Conservation (phyloP, 2,888 invertebrate species). For the Pandemis cinnamomeana region DNA sequence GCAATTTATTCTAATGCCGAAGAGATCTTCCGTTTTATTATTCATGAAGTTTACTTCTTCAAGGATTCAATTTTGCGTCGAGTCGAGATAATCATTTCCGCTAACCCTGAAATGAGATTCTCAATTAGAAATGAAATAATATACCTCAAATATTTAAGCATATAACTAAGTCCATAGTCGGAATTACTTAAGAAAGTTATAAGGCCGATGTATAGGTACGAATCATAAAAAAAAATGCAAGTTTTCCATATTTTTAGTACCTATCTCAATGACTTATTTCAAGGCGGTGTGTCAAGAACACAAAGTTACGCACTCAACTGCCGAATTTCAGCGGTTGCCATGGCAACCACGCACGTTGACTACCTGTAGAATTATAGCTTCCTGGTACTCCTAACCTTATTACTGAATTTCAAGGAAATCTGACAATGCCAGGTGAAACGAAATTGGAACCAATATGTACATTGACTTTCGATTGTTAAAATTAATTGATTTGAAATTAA, state of each 20-base stretch:
- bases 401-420: constrained; percentile 80
- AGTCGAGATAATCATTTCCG: constrained; percentile 30
- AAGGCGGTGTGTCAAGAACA: constrained; percentile 46
- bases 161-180: neutral
- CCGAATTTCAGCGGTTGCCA: constrained; percentile 39
- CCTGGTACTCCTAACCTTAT: constrained; percentile 82
- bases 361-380: constrained; percentile 53
- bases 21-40: constrained; percentile 35
- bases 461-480: neutral
- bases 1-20: constrained; percentile 29
- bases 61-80: constrained; percentile 36
- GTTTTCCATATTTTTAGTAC: too few species aligned
- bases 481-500: constrained; percentile 3
- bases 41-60: constrained; percentile 38
- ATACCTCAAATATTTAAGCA: neutral
- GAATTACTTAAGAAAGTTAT: neutral
- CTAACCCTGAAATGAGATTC: constrained; percentile 13
- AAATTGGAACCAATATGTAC: constrained; percentile 8
- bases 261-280: too few species aligned
- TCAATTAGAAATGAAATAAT: constrained; percentile 18
- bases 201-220: neutral
- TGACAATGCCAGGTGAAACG: constrained; percentile 40
- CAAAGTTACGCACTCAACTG: constrained; percentile 57
- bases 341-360: constrained; percentile 42
- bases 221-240: too few species aligned